Base-by-base conservation (phyloP, 30 jellyfish, hydroid and myxozoan genomes). In the Turritopsis rubra region DNA sequence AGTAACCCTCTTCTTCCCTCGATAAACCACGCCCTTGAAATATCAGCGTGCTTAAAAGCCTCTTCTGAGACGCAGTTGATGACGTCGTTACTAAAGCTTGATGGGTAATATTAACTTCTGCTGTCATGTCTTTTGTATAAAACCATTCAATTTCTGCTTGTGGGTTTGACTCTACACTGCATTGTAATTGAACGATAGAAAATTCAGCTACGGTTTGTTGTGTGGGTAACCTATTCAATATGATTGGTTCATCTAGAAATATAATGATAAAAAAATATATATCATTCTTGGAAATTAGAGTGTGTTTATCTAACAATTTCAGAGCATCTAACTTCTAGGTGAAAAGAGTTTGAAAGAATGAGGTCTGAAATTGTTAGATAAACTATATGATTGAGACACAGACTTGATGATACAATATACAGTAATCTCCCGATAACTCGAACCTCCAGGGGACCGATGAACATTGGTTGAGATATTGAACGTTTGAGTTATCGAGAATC, bases 1-100 rank as follows among this genome's bases (percentile, higher is more conserved):
- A 89, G 0, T 53, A 21, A 21, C 96, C 96, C 18, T 89, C 80
- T 66, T 89, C 84, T 20, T 53, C 52, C 80, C 94, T 70, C 8
- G 54, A 28, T 65, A 89, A 74, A 7, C 93, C 93, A 27, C 29
- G n/a, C 9, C 52, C 21, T 41, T 41, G 60, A 81, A 89, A 89
- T 27, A n/a, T 73, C 25, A 89, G 25, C 1, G 52, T 54, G 54
- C 96, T 89, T 65, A 31, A 68, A 7, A 88, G 53, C 22, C 29
- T 88, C 53, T 24, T 72, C 25, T 85, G 65, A 73, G 75, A 68
- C 31, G 77, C 9, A n/a, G 17, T 27, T 68, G 77, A n/a, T 9
- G 77, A 17, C 30, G 19, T n/a, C 9, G 19, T 17, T 19, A n/a
- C 77, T 68, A n/a, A 23, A 17, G 77, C 17, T 68, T 9, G 77